A percentile compares a stretch with the other conserved stretches of the same genome.
These are phyloP conservation scores for Capitulum mitella DNA, from an alignment of 2,888 invertebrate genomes.

Conservation along the genomic window DNA sequence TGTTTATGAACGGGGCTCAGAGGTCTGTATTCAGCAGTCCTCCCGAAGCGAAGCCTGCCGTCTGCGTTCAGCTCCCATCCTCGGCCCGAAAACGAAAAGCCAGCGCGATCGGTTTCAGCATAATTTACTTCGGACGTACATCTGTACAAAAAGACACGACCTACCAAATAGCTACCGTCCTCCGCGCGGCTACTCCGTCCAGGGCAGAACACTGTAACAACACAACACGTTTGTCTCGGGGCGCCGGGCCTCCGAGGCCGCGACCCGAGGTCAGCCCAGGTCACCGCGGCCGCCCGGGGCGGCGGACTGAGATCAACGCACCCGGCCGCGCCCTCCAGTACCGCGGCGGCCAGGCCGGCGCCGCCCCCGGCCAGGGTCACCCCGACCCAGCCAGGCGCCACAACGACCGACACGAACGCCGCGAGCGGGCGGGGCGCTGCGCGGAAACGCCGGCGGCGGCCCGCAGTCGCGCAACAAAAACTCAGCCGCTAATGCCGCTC, in stretches of 20 bases:
- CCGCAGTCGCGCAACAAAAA: neutral
- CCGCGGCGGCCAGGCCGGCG: no score
- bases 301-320: neutral
- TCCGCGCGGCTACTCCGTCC: neutral
- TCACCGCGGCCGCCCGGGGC: neutral
- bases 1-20: no score
- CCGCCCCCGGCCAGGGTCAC: no score
- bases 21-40: no score
- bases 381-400: no score
- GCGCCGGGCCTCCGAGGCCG: neutral
- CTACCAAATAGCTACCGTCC: neutral
- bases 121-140: conserved; percentile 7
- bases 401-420: no score
- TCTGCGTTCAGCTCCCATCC: no score
- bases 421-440: no score
- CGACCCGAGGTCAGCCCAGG: neutral
- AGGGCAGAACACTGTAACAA: neutral
- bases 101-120: neutral
- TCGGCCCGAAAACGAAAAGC: neutral
- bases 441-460: no score
- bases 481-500: neutral
- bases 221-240: neutral
- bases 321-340: neutral
- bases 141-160: conserved; percentile 26
- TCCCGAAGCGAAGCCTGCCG: no score